These are phyloP conservation scores for Pseudorhombus dupliciocellatus DNA, from an alignment of 2,113 vertebrate genomes.

Conservation along the genomic window DNA sequence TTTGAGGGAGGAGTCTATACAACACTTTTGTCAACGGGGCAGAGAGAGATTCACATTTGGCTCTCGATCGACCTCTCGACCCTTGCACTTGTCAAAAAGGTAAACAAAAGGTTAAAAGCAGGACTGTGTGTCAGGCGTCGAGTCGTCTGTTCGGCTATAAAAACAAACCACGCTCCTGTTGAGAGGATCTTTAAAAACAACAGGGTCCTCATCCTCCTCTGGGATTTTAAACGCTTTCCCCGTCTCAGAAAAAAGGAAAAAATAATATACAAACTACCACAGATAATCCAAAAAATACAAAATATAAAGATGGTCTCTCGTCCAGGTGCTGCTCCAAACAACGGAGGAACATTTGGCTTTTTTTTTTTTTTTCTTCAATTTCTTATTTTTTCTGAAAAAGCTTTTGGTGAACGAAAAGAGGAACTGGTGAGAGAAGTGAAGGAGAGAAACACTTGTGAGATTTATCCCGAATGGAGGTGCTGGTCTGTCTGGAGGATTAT, in stretches of 20 bases:
- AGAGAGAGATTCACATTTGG: constrained; percentile 75
- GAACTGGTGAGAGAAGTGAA: constrained; percentile 9
- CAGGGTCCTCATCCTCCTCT: constrained; percentile 29
- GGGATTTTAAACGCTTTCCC: constrained; percentile 49
- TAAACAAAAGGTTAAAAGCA: constrained; percentile 69
- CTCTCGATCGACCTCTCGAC: constrained; percentile 59
- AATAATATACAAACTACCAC: constrained; percentile 44
- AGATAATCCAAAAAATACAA: constrained; percentile 55
- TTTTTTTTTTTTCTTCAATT: constrained; percentile 9
- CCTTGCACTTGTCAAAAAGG: constrained; percentile 47
- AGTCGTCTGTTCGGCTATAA: constrained; percentile 46
- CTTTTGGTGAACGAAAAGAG: constrained; percentile 48
- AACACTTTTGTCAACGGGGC: constrained; percentile 60
- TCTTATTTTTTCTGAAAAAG: background rate
- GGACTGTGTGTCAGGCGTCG: constrained; percentile 50
- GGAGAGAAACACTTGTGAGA: background rate
- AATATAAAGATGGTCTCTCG: constrained; percentile 67
- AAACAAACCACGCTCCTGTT: constrained; percentile 37
- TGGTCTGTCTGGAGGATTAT: background rate
- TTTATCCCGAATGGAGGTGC: background rate
- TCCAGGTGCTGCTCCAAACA: constrained; percentile 73
- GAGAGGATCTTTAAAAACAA: constrained; percentile 46
- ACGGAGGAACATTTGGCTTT: constrained; percentile 70
- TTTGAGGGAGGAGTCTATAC: constrained; percentile 72
- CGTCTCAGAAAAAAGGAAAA: constrained; percentile 23